Conservation (phyloP, 2,797 vertebrate species). For the Phalloptychus januarius region DNA sequence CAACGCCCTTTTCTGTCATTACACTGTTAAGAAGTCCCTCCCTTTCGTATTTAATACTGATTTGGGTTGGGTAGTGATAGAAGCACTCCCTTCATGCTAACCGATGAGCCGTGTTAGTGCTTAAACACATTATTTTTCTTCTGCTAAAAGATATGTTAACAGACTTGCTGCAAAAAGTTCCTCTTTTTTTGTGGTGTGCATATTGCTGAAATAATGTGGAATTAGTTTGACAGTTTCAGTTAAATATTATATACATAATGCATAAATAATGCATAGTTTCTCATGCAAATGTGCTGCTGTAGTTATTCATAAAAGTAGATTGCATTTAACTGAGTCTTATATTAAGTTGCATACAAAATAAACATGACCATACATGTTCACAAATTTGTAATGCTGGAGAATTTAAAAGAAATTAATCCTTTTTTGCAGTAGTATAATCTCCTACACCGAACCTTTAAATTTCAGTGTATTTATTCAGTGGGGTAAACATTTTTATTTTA, state of each 20-base stretch:
- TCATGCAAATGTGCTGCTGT: not conserved
- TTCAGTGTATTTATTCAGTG: not conserved
- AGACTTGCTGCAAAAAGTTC: not conserved
- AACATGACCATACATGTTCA: not conserved
- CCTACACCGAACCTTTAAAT: not conserved
- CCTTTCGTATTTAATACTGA: not conserved
- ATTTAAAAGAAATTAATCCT: not conserved
- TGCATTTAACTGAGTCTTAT: not conserved
- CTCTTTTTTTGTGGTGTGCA: not conserved
- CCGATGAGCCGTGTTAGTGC: slow-evolving; percentile 4
- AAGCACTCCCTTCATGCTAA: slow-evolving; percentile 8
- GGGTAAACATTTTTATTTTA: not conserved
- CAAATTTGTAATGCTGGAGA: no score
- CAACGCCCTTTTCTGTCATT: not conserved
- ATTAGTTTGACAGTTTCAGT: not conserved
- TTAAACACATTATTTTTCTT: not conserved
- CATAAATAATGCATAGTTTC: not conserved
- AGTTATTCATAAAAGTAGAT: not conserved
- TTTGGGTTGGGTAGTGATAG: not conserved
- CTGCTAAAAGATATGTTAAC: not conserved
- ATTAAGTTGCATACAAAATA: not conserved
- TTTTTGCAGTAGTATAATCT: not conserved
- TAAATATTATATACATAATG: not conserved
- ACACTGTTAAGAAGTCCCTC: not conserved
- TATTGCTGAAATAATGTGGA: not conserved